A percentile compares a stretch with the other conserved stretches of the same genome.
Evolutionary conservation across 2,888 invertebrate genomes (phyloP).

Genomic region (Bimastos eiseni): DNA sequence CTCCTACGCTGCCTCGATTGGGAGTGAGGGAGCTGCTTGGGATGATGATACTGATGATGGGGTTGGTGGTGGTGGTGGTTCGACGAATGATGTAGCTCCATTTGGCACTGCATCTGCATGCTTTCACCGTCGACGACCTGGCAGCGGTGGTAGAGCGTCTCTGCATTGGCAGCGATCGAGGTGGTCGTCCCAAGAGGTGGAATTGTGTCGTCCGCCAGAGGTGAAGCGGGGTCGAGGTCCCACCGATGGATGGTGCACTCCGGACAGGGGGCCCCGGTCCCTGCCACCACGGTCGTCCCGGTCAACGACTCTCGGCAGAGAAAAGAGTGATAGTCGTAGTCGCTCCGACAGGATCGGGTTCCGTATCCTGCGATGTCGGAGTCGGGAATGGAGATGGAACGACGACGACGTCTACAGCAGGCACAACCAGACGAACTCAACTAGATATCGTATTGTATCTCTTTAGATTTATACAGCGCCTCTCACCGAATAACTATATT

Average conservation of each 20-base stretch:
- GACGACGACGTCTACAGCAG: background rate
- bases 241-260: constrained; percentile 15
- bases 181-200: background rate
- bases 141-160: background rate
- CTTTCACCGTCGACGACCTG: background rate
- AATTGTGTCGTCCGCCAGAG: background rate
- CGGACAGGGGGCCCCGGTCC: background rate
- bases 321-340: constrained; percentile 9
- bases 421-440: background rate
- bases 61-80: background rate
- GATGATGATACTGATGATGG: too few species aligned
- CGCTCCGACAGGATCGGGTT: background rate
- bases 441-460: too few species aligned
- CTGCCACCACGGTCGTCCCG: background rate
- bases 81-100: background rate
- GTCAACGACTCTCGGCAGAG: background rate
- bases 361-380: background rate
- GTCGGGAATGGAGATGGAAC: background rate
- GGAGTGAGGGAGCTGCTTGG: background rate
- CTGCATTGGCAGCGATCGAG: background rate
- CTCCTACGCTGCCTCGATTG: background rate
- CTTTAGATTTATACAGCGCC: too few species aligned
- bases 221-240: background rate
- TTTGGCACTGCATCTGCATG: background rate
- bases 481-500: too few species aligned